Base-by-base conservation (phyloP, 2,113 vertebrate species). In the Urocitellus parryii region DNA sequence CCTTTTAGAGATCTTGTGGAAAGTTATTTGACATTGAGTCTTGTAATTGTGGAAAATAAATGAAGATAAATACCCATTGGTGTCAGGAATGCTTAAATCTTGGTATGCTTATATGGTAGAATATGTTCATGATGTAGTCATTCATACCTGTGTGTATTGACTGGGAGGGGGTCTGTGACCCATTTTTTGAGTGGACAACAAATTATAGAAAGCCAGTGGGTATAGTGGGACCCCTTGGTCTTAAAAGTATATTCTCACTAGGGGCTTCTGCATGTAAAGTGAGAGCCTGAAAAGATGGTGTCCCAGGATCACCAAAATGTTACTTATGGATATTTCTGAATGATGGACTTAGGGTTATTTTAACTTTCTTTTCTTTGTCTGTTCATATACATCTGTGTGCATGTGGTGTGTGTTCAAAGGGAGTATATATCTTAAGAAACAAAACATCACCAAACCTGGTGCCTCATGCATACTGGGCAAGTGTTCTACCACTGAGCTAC, bases 1-100 rank as follows among this genome's bases (percentile, higher is more conserved):
- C 16, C 37, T 83, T 91, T 96, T 93, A 56, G 73, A 93, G 56
- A 68, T 96, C 39, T 63, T 74, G 58, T n/a, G 72, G 72, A 76
- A 13, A 8, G 24, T 79, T 92, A 88, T 80, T 81, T 2, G 37
- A 67, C 11, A 65, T 8, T 63, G 56, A 80, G 42, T 87, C 18
- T 24, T 67, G 8, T 83, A 70, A 87, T 37, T 78, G 22, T 81
- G 68, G 65, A 80, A 84, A 90, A 91, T 76, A 77, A 48, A 72
- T 85, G 76, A 86, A 45, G 5, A n/a, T 70, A 78, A 96, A n/a
- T 90, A 74, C 18, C 42, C 16, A 29, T 56, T 65, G 37, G 61
- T 90, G 16, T 18, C 37, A 25, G 37, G 17, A 58, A 58, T 72
- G 20, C 39, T 91, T 87, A 87, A 63, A 78, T 39, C 61, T 37